phyloP scores from a whole-genome alignment of 2,113 vertebrate species.

The Gallinago jamesoni region DNA sequence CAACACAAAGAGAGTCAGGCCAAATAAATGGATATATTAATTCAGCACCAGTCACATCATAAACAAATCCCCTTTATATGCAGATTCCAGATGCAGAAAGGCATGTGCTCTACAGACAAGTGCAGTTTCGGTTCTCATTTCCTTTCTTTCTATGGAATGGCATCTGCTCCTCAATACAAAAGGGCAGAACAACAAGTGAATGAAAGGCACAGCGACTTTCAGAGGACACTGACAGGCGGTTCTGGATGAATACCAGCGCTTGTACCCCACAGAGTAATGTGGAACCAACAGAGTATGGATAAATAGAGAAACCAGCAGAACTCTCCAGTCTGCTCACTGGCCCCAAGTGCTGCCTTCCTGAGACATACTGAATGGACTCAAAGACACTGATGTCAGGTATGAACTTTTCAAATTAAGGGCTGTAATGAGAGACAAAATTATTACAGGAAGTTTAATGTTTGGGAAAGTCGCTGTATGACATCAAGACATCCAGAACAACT shows the following conservation, averaged over 20 bases:
- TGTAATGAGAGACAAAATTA: background rate
- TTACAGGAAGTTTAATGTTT: background rate
- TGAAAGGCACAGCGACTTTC: background rate
- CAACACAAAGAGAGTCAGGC: background rate
- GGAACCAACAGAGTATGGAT: background rate
- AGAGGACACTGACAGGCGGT: background rate
- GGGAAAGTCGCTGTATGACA: background rate
- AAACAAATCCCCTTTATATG: background rate
- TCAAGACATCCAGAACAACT: background rate
- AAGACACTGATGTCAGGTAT: background rate
- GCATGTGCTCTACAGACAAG: background rate
- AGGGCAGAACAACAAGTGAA: background rate
- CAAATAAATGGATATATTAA: conserved; percentile 9
- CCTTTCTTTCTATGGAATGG: background rate
- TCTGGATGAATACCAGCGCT: background rate
- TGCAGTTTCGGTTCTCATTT: background rate
- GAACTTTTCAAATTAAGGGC: background rate
- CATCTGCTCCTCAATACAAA: background rate
- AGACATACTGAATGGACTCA: background rate
- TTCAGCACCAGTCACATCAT: background rate
- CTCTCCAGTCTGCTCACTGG: background rate
- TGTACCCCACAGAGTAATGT: background rate
- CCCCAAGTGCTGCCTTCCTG: background rate
- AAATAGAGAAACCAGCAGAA: background rate
- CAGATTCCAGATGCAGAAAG: background rate